A percentile compares a stretch with the other conserved stretches of the same genome.
phyloP scores from a whole-genome alignment of 37 sponge, comb jelly and placozoan species.

The Oscarella lobularis region DNA sequence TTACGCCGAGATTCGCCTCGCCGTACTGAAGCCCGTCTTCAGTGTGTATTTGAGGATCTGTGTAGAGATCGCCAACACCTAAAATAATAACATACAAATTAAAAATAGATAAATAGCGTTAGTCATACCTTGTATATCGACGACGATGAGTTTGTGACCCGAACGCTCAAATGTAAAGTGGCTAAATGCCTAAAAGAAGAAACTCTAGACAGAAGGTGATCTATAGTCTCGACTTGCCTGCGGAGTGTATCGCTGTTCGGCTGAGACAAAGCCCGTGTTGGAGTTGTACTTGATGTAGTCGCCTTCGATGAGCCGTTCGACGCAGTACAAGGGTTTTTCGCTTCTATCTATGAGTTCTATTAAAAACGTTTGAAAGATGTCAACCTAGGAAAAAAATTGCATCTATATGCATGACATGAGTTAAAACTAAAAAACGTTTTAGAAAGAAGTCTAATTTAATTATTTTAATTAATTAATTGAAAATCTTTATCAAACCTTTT shows the following conservation, averaged over 20 bases:
- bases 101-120: no score
- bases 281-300: slow-evolving; percentile 88
- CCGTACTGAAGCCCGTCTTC: slow-evolving; percentile 46
- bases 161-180: slow-evolving; percentile 89
- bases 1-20: slow-evolving; percentile 63
- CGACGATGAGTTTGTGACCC: slow-evolving; percentile 65
- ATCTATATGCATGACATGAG: no score
- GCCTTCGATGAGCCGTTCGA: slow-evolving; percentile 82
- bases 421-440: no score
- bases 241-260: slow-evolving; percentile 61
- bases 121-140: slow-evolving; percentile 81
- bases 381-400: slow-evolving; percentile 40
- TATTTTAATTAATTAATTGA: no score
- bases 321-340: slow-evolving; percentile 47
- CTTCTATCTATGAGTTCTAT: slow-evolving; percentile 49
- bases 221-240: slow-evolving; percentile 34
- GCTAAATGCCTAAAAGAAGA: slow-evolving; percentile 51
- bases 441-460: no score
- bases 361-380: slow-evolving; percentile 73
- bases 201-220: background rate
- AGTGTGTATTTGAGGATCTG: slow-evolving; percentile 95
- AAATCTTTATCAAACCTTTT: no score
- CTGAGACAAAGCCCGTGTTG: slow-evolving; percentile 74
- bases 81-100: no score
- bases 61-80: slow-evolving; percentile 90